These are phyloP conservation scores for Cettia cetti DNA, from an alignment of 2,113 vertebrate genomes.

Conservation along the genomic window DNA sequence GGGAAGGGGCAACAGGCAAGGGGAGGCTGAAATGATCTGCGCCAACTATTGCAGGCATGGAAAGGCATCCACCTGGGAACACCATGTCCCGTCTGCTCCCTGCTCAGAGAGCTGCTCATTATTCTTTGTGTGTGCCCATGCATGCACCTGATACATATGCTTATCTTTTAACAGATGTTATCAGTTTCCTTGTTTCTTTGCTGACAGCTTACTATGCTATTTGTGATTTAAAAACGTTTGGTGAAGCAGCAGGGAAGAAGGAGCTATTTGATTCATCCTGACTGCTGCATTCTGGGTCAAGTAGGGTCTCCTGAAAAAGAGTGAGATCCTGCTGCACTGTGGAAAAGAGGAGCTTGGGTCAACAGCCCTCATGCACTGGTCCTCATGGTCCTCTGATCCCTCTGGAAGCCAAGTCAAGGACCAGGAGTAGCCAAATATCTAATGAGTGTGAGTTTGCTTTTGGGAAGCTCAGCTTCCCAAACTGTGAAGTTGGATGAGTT, in stretches of 20 bases:
- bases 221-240: not conserved
- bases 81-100: not conserved
- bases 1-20: not conserved
- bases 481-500: not conserved
- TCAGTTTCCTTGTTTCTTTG: not conserved
- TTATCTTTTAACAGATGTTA: not conserved
- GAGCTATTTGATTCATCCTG: not conserved
- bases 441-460: not conserved
- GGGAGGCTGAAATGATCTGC: not conserved
- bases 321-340: not conserved
- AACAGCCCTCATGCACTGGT: accelerated
- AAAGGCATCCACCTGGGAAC: not conserved
- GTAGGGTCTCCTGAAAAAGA: not conserved
- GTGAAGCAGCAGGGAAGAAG: not conserved
- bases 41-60: not conserved
- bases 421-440: not conserved
- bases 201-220: not conserved
- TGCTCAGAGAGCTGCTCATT: not conserved
- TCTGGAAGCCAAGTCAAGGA: not conserved
- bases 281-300: not conserved
- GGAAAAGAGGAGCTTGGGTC: not conserved
- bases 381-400: not conserved
- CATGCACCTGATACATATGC: accelerated
- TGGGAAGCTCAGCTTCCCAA: not conserved
- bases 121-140: not conserved